Conservation (phyloP, 2,888 invertebrate genomes). For the Aproaerema taeniolella region DNA sequence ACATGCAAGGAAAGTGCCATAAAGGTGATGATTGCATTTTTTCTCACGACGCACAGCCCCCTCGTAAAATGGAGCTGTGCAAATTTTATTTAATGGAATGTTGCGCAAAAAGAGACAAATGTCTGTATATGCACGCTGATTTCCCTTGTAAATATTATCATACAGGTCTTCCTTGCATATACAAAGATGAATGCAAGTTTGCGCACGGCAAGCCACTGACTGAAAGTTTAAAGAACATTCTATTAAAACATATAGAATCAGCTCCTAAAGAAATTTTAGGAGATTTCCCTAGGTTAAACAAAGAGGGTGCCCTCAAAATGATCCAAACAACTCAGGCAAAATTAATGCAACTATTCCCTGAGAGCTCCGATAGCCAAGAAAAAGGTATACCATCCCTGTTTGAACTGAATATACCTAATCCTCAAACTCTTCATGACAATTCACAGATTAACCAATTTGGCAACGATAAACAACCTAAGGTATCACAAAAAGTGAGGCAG, state of each 20-base stretch:
- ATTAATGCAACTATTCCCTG: slow-evolving; percentile 55
- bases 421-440: slow-evolving; percentile 42
- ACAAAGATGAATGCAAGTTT: slow-evolving; percentile 93
- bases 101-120: slow-evolving; percentile 96
- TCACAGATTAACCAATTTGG: slow-evolving; percentile 44
- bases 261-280: slow-evolving; percentile 94
- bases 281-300: slow-evolving; percentile 89
- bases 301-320: slow-evolving; percentile 84
- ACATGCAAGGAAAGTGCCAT: slow-evolving; percentile 92
- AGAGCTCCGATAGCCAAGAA: slow-evolving; percentile 41
- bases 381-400: slow-evolving; percentile 58
- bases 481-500: slow-evolving; percentile 65
- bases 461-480: slow-evolving; percentile 56
- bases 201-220: slow-evolving; percentile 92
- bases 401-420: slow-evolving; percentile 65
- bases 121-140: slow-evolving; percentile 97
- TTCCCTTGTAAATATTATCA: slow-evolving; percentile 99
- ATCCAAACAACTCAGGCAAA: slow-evolving; percentile 64
- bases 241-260: slow-evolving; percentile 89
- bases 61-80: slow-evolving; percentile 94
- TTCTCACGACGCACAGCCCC: slow-evolving; percentile 89
- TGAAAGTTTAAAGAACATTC: slow-evolving; percentile 83
- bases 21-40: slow-evolving; percentile 91
- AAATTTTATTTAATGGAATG: slow-evolving; percentile 98
- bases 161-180: slow-evolving; percentile 91